Conservation (phyloP, 2,888 invertebrate species). For the Papilio protenor region DNA sequence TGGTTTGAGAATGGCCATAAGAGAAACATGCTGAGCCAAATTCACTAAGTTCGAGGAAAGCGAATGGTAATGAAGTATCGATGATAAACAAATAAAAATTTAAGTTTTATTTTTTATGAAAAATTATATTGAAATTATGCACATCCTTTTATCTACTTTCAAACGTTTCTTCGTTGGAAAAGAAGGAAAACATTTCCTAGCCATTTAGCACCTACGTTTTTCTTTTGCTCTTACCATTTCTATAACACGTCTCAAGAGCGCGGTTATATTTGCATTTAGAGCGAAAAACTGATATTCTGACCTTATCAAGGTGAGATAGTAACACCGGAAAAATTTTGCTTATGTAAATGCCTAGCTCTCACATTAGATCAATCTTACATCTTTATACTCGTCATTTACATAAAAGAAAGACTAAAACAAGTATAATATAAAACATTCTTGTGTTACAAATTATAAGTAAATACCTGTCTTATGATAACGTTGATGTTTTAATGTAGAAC, state of each 20-base stretch:
- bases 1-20: no score
- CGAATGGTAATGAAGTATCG: not conserved
- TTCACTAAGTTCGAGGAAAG: not conserved
- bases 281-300: slow-evolving; percentile 81
- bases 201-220: slow-evolving; percentile 81
- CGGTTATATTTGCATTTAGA: slow-evolving; percentile 84
- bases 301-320: slow-evolving; percentile 81
- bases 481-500: no score
- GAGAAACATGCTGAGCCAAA: not conserved
- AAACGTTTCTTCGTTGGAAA: slow-evolving; percentile 50
- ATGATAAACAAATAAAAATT: not conserved
- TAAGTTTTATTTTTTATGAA: not conserved
- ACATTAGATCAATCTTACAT: slow-evolving; percentile 23
- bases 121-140: not conserved
- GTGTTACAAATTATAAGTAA: not conserved
- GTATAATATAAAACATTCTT: not conserved
- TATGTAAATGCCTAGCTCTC: slow-evolving; percentile 64
- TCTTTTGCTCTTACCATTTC: slow-evolving; percentile 78
- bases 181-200: slow-evolving; percentile 77
- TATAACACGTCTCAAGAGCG: slow-evolving; percentile 80
- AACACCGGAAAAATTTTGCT: slow-evolving; percentile 76
- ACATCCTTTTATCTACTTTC: not conserved
- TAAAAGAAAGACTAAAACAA: not conserved
- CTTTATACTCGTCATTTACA: slow-evolving; percentile 14
- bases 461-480: no score